Percentiles rank a stretch among this genome's conserved stretches.
Conservation (phyloP, 1,140 invertebrate genomes). For the Brachionus calyciflorus region DNA sequence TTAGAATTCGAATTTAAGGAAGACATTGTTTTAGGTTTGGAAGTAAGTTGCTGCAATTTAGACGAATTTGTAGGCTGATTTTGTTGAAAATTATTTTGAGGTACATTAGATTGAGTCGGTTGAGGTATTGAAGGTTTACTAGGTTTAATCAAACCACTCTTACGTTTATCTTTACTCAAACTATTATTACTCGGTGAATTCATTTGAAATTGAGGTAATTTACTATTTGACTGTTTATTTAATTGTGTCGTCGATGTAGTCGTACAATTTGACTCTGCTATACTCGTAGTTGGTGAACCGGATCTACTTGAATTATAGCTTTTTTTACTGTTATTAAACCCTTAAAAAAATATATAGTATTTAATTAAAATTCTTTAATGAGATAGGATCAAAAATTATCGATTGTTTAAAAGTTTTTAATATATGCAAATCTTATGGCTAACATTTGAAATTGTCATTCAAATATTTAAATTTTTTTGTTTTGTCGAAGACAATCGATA, state of each 20-base stretch:
- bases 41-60: not conserved
- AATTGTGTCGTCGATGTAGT: conserved; percentile 8
- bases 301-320: conserved; percentile 35
- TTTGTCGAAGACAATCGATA: too few species aligned
- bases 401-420: not conserved
- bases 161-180: not conserved
- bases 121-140: conserved; percentile 3
- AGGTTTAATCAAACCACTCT: not conserved
- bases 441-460: too few species aligned
- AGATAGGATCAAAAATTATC: conserved; percentile 15
- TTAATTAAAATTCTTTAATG: not conserved
- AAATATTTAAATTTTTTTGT: too few species aligned
- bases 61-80: too few species aligned
- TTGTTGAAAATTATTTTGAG: not conserved
- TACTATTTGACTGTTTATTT: not conserved
- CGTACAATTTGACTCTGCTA: not conserved
- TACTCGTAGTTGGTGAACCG: not conserved
- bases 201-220: conserved; percentile 33
- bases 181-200: not conserved
- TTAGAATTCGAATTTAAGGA: not conserved
- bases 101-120: not conserved
- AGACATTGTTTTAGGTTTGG: not conserved
- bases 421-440: not conserved
- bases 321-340: conserved; percentile 36
- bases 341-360: not conserved